These are phyloP conservation scores for Phymatocera aterrima DNA, from an alignment of 2,888 invertebrate species.

Conservation along the genomic window DNA sequence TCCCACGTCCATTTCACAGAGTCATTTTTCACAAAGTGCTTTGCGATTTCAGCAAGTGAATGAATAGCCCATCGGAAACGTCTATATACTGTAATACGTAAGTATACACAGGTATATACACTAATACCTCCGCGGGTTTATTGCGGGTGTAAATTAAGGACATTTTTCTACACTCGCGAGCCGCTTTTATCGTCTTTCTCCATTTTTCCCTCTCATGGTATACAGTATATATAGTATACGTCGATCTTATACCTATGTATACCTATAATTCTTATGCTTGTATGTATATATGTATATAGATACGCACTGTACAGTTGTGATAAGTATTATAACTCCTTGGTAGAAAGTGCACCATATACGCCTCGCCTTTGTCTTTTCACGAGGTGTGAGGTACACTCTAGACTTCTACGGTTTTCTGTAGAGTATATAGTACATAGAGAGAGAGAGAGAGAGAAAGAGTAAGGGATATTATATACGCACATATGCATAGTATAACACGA, in stretches of 20 bases:
- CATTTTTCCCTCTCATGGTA: background rate
- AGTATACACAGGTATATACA: background rate
- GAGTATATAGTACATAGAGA: background rate
- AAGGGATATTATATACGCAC: too few relatives aligned
- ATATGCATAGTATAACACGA: background rate
- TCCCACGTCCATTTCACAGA: too few relatives aligned
- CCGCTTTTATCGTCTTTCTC: too few relatives aligned
- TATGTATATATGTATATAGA: background rate
- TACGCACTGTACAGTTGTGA: background rate
- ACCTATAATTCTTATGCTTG: background rate
- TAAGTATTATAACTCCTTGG: too few relatives aligned
- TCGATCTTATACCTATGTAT: background rate
- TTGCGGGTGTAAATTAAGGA: conserved; percentile 28
- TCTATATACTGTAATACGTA: background rate
- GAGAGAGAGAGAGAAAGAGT: too few relatives aligned
- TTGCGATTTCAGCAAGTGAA: too few relatives aligned
- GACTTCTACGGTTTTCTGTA: too few relatives aligned
- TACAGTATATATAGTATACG: background rate
- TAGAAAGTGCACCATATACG: conserved; percentile 25
- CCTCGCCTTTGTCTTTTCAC: conserved; percentile 35
- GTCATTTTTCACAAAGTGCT: too few relatives aligned
- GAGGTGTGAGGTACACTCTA: conserved; percentile 15
- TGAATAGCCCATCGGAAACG: too few relatives aligned
- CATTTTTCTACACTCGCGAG: conserved; percentile 16
- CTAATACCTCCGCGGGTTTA: conserved; percentile 14